Base-by-base conservation (phyloP, 2,797 vertebrate species). In the Channallabes apus region DNA sequence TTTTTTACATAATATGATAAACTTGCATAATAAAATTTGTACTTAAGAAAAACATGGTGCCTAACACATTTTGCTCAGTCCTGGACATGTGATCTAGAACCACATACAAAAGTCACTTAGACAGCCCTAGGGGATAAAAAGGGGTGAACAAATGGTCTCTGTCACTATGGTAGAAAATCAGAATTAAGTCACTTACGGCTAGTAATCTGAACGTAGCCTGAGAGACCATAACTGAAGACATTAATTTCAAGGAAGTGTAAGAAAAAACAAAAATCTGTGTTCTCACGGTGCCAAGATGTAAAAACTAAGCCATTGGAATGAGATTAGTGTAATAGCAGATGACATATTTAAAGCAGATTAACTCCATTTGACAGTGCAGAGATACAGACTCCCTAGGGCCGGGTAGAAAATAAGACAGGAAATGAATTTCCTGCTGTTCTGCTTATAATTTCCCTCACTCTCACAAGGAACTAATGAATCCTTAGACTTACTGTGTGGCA, bases 361-460 rank as follows among this genome's bases (percentile, higher is more conserved):
- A 61, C 56, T 61, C 54, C 0, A 59, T 78, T 78, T n/a, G 58
- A 62, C 76, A 41, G 76, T 41, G 24, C 0, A 1, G 32, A 41
- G 76, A 79, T 62, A 62, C 7, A 14, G 79, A 32, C n/a, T 80
- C 38, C 62, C 61, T 67, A 6, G n/a, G 46, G 80, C 27, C 32
- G 32, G 32, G 64, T 6, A 56, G 61, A 68, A 68, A 20, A 54
- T 54, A 67, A 56, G 62, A 54, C 22, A 18, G 27, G 54, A 68
- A 29, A 65, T 32, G 18, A 68, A 81, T 67, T 81, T 54, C 64
- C 80, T 81, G 80, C 41, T 81, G 62, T 67, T 81, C 11, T 4
- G n/a, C 20, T 32, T 20, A 29, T 54, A 18, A n/a, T 62, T 80
- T 65, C 38, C 29, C 27, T 41, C 79, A 14, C 17, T 65, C 38